Base-by-base conservation (phyloP, 2,888 invertebrate species). In the Drosophila nr. medialis region DNA sequence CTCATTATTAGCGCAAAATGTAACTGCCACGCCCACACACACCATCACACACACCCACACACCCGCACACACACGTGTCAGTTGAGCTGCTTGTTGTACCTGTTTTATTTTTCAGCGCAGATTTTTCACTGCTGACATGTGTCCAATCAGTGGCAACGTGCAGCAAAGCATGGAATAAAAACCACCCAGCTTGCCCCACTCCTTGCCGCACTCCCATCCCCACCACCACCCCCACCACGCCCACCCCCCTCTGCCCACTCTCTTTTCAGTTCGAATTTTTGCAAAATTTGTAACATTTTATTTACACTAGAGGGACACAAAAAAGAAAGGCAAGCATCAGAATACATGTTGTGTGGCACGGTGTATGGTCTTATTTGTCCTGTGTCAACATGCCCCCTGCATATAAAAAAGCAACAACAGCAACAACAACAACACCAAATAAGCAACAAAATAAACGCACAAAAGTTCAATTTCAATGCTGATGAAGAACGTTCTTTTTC, bases 121-220 rank as follows among this genome's bases (percentile, higher is more conserved):
- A 82, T 81, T 81, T 87, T 87, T 77, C 82, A 87, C 70, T 74
- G 75, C 77, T 77, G 88, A 85, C 85, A 85, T 85, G 89, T 87
- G 85, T 85, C 85, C 85, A 85, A 85, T 85, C 85, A 85, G 88
- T 80, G 86, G 77, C 82, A 82, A 70, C 83, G 88, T 84, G 82
- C 85, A 89, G 73, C 72, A 72, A 87, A 81, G 61, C 85, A 77
- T 81, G 21, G 54, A 65, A 62, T 21, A 59, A 55, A 56, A 56
- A 2, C n/a, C 51, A 63, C 42, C 34, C 48, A n/a, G 42, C 42
- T 11, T 21, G 11, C 21, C 42, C 11, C 42, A 15, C 45, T 8
- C 24, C 24, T 8, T 1, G 45, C 8, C n/a, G 24, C 45, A 27
- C 45, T 24, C 6, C 36, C 50, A 7, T 7, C 2, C 1, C n/a